phyloP scores from a whole-genome alignment of 2,113 vertebrate genomes.

The Eulacestoma nigropectus region DNA sequence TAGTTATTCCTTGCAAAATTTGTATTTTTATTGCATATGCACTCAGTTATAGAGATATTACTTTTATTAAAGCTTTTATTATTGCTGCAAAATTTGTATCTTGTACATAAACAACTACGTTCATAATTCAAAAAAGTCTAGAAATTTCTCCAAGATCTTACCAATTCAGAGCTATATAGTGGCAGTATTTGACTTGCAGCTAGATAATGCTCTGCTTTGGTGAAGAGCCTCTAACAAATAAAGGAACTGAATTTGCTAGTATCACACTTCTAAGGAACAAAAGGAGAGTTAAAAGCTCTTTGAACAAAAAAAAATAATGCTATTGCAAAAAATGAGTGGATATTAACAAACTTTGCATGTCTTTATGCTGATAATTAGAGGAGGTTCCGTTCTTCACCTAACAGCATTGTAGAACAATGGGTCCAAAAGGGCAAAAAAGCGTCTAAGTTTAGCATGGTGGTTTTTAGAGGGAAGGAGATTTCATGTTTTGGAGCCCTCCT shows the following conservation, averaged over 20 bases:
- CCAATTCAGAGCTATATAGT: background rate
- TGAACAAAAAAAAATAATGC: background rate
- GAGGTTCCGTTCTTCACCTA: background rate
- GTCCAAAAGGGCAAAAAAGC: accelerated
- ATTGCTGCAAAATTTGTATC: background rate
- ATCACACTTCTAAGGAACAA: background rate
- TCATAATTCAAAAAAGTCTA: background rate
- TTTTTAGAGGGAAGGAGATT: background rate
- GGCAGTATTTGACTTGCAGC: background rate
- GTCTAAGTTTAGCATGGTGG: background rate
- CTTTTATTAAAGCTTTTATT: background rate
- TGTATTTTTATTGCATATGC: background rate
- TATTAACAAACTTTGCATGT: background rate
- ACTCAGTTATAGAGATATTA: background rate
- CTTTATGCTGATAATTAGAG: background rate
- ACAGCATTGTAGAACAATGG: background rate
- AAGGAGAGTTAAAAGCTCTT: background rate
- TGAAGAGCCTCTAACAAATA: background rate
- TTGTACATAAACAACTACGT: background rate
- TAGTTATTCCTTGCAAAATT: background rate
- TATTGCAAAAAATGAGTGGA: background rate
- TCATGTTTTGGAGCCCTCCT: background rate
- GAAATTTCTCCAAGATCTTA: background rate
- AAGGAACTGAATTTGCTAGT: background rate
- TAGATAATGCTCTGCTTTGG: background rate